These are phyloP conservation scores for Trematomus bernacchii DNA, from an alignment of 2,797 vertebrate species.

Conservation along the genomic window DNA sequence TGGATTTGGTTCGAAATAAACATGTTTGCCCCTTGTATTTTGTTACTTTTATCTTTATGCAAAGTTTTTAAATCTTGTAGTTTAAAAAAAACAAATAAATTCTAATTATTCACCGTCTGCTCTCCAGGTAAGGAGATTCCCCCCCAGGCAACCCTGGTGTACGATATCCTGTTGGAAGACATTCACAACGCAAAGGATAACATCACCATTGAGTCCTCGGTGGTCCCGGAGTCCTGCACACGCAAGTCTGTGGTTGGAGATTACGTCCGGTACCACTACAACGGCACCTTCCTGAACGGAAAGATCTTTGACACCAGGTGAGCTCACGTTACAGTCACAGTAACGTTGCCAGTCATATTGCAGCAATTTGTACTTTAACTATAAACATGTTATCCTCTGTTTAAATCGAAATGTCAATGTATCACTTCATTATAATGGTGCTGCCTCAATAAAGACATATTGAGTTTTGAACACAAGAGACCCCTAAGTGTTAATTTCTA, in stretches of 20 bases:
- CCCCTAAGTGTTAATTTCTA: background rate
- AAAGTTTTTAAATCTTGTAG: too few species aligned
- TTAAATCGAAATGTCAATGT: background rate
- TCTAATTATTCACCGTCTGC: conserved; percentile 1
- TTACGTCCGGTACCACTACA: conserved; percentile 97
- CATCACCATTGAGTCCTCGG: conserved; percentile 86
- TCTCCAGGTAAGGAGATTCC: conserved; percentile 90
- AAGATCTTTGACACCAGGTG: conserved; percentile 94
- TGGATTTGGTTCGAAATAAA: too few species aligned
- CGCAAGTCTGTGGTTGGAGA: conserved; percentile 90
- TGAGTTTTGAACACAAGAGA: background rate
- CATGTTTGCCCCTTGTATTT: too few species aligned
- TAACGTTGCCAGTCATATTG: background rate
- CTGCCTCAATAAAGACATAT: too few species aligned
- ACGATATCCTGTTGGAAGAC: conserved; percentile 90
- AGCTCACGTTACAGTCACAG: conserved; percentile 4
- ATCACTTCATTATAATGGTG: background rate
- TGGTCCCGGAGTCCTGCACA: conserved; percentile 85
- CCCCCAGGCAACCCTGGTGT: conserved; percentile 92
- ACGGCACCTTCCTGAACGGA: conserved; percentile 93
- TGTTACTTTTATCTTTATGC: too few species aligned
- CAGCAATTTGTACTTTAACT: background rate
- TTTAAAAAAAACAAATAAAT: background rate
- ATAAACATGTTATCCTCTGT: background rate
- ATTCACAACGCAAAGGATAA: conserved; percentile 95